Conservation (phyloP, 2,888 invertebrate species). For the Didymodactylos carnosus region DNA sequence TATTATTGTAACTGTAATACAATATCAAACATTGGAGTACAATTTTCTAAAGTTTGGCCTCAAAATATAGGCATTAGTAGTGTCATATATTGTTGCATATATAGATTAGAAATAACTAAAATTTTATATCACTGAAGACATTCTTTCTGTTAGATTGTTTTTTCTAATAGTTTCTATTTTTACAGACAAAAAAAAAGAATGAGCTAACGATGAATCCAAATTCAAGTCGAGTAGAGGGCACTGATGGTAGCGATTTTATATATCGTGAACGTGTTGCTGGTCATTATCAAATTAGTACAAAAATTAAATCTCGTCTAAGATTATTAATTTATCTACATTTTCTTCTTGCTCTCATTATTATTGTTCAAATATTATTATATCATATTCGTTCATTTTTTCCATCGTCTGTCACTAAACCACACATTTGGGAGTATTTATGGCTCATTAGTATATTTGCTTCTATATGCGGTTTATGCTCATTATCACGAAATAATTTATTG, state of each 20-base stretch:
- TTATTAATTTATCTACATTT: constrained; percentile 8
- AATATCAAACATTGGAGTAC: too few species aligned
- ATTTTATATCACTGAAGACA: too few species aligned
- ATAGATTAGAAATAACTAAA: too few species aligned
- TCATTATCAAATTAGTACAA: constrained; percentile 5
- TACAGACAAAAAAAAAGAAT: too few species aligned
- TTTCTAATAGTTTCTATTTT: too few species aligned
- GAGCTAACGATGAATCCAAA: too few species aligned
- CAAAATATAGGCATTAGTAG: too few species aligned
- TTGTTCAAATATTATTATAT: constrained; percentile 2
- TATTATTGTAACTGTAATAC: too few species aligned
- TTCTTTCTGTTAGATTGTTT: too few species aligned
- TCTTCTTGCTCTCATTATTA: not conserved
- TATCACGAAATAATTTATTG: constrained; percentile 56
- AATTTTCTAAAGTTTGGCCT: too few species aligned
- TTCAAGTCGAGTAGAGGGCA: not conserved
- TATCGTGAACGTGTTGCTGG: constrained; percentile 11
- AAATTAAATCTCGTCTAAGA: constrained; percentile 1
- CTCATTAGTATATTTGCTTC: constrained; percentile 59
- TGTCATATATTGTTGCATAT: too few species aligned
- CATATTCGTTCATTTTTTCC: not conserved
- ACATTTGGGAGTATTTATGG: constrained; percentile 87
- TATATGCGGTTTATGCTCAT: constrained; percentile 62
- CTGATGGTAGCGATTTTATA: constrained; percentile 8
- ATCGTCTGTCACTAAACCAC: constrained; percentile 52